Conservation (phyloP, 2,797 vertebrate species). For the Sciurus vulgaris region DNA sequence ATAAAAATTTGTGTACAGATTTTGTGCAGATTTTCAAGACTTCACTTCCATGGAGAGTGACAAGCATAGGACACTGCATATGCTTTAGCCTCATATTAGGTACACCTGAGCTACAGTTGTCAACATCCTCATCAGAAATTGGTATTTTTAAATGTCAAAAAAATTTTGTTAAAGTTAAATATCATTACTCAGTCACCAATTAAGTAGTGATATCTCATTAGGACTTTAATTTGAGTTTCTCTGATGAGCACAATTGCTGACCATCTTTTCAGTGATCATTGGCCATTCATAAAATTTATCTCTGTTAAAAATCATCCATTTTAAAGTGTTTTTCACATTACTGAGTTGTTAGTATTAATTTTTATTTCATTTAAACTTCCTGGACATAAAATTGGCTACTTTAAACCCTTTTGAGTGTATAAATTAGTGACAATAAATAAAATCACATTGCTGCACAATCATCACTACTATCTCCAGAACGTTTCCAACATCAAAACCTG, state of each 20-base stretch:
- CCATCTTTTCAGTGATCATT: background rate
- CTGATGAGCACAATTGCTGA: background rate
- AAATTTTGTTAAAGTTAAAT: no score
- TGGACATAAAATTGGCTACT: background rate
- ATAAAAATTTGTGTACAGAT: background rate
- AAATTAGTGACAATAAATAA: background rate
- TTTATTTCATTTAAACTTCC: background rate
- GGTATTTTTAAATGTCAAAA: background rate
- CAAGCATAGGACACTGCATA: background rate
- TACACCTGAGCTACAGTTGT: background rate
- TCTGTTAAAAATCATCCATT: background rate
- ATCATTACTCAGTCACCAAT: no score
- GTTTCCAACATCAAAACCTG: background rate
- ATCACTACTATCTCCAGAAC: background rate
- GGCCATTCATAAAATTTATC: background rate
- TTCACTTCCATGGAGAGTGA: background rate
- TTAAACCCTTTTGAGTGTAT: background rate
- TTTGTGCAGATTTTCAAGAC: background rate
- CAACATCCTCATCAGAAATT: background rate
- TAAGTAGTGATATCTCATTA: background rate
- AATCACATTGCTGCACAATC: background rate
- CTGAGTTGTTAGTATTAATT: background rate
- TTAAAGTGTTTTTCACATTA: background rate
- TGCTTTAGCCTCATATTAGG: rapidly evolving
- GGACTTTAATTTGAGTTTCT: background rate